These are phyloP conservation scores for Megalopta genalis DNA, from an alignment of 1,140 invertebrate genomes.

Conservation along the genomic window DNA sequence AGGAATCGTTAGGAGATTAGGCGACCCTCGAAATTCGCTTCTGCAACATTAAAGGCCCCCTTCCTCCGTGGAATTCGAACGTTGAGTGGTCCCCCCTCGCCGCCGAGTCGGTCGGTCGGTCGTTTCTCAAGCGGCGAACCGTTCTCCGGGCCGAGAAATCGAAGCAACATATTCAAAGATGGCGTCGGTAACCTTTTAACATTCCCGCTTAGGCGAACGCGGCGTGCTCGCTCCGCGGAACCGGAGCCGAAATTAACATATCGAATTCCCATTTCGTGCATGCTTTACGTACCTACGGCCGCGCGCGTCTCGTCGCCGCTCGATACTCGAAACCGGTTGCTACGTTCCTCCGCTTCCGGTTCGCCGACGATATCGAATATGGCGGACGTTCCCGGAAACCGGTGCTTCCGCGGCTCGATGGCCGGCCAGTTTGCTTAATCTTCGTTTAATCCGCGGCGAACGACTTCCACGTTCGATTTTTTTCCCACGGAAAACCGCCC, in stretches of 20 bases:
- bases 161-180: background rate
- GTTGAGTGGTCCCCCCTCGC: too few species aligned
- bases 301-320: background rate
- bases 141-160: background rate
- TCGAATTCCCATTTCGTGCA: constrained; percentile 18
- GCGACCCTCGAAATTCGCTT: too few species aligned
- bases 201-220: background rate
- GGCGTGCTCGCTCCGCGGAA: background rate
- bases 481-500: background rate
- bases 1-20: too few species aligned
- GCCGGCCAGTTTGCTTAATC: constrained; percentile 17
- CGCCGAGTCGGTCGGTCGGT: too few species aligned
- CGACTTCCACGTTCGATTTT: background rate
- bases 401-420: too few species aligned
- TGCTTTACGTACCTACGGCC: background rate
- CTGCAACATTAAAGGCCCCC: too few species aligned
- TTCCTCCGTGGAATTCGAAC: too few species aligned
- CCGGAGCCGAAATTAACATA: constrained; percentile 25
- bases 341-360: too few species aligned
- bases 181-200: background rate
- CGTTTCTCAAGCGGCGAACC: too few species aligned
- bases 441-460: constrained; percentile 26
- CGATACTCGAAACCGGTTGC: background rate
- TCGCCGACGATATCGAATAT: too few species aligned
- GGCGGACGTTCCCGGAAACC: too few species aligned